Percentiles rank a stretch among this genome's conserved stretches.
Conservation (phyloP, 2,888 invertebrate genomes). For the Mechanitis mazaeus region DNA sequence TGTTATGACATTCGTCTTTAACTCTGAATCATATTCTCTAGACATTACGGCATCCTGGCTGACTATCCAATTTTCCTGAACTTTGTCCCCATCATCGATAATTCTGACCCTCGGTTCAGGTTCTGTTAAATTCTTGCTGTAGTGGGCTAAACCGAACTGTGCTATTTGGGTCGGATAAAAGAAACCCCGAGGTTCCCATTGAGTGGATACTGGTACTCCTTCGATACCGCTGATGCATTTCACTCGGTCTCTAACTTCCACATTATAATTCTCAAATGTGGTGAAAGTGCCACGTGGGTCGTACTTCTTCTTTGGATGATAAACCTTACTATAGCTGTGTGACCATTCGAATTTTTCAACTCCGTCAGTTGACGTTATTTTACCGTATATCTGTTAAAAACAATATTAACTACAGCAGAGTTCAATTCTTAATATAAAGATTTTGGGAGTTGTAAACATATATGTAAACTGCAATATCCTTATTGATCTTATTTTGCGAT, state of each 20-base stretch:
- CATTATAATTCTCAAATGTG: conserved; percentile 98
- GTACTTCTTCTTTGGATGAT: conserved; percentile 91
- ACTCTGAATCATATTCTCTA: conserved; percentile 77
- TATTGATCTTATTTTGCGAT: too few species aligned
- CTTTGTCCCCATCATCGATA: conserved; percentile 85
- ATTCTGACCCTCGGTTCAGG: conserved; percentile 83
- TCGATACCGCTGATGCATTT: conserved; percentile 96
- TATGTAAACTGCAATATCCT: too few species aligned
- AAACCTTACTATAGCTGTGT: conserved; percentile 94
- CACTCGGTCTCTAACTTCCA: conserved; percentile 96
- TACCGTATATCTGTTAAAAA: conserved; percentile 84
- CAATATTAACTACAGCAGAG: too few species aligned
- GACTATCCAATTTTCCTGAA: conserved; percentile 82
- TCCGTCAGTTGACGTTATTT: conserved; percentile 83
- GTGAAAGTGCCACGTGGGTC: conserved; percentile 94
- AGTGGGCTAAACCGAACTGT: conserved; percentile 98
- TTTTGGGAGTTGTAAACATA: too few species aligned
- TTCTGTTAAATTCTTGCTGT: conserved; percentile 94
- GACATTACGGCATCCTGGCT: conserved; percentile 82
- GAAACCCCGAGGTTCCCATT: conserved; percentile 97
- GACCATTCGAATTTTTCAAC: conserved; percentile 94
- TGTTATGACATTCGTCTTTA: conserved; percentile 80
- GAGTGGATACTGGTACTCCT: conserved; percentile 96
- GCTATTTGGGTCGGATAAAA: conserved; percentile 99
- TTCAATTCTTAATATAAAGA: too few species aligned